Conservation (phyloP, 2,113 vertebrate genomes). For the Callipepla californica region DNA sequence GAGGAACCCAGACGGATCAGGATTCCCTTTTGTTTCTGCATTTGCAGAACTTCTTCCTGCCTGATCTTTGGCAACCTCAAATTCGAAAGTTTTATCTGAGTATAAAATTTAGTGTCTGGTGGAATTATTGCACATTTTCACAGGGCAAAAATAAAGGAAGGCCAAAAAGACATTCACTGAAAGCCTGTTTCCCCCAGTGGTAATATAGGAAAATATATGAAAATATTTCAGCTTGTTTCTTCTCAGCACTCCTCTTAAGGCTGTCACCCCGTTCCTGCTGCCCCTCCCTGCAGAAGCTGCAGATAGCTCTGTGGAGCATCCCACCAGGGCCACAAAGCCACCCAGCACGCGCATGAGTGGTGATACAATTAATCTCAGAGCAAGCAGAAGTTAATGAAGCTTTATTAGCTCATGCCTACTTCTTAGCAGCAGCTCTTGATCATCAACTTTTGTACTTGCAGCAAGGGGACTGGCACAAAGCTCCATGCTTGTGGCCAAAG, state of each 20-base stretch:
- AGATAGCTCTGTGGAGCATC: background rate
- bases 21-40: background rate
- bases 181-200: background rate
- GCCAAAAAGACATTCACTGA: background rate
- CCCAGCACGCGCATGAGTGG: rapidly evolving
- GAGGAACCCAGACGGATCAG: background rate
- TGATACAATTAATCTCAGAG: background rate
- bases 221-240: background rate
- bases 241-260: background rate
- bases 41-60: background rate
- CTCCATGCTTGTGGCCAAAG: background rate
- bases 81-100: background rate
- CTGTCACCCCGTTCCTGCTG: background rate
- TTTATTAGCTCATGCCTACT: background rate
- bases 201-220: background rate
- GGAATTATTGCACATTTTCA: background rate
- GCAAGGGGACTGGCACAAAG: rapidly evolving
- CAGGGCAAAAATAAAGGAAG: background rate
- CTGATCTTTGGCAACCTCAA: background rate
- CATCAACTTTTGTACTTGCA: background rate
- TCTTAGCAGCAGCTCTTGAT: background rate
- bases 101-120: background rate
- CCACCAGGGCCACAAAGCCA: background rate
- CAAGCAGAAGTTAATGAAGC: background rate
- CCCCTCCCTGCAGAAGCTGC: background rate